phyloP scores from a whole-genome alignment of 1,140 invertebrate genomes.

The Ceratina australensis region DNA sequence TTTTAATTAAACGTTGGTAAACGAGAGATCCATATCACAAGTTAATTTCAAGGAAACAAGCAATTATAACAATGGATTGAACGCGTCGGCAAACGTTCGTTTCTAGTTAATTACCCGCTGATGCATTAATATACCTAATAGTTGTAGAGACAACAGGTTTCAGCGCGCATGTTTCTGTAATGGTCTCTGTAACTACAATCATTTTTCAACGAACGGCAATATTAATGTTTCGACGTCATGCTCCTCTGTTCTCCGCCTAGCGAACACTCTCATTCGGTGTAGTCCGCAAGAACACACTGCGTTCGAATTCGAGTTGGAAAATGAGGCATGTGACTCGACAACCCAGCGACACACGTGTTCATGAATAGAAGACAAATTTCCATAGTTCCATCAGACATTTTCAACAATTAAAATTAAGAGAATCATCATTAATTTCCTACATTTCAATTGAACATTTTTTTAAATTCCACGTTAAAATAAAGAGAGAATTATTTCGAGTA shows the following conservation, averaged over 20 bases:
- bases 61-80: not conserved
- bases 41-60: not conserved
- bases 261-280: not conserved
- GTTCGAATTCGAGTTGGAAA: slow-evolving; percentile 13
- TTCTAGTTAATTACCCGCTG: not conserved
- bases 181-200: not conserved
- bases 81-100: not conserved
- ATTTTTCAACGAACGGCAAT: slow-evolving; percentile 13
- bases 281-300: not conserved
- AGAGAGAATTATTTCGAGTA: no score
- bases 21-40: not conserved
- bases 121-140: no score
- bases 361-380: slow-evolving; percentile 38
- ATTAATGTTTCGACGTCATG: no score
- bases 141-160: not conserved
- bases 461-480: no score
- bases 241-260: not conserved
- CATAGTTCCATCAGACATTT: no score
- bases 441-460: no score
- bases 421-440: no score
- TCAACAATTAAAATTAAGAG: no score
- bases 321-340: slow-evolving; percentile 45
- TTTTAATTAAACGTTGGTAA: not conserved
- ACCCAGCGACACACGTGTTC: slow-evolving; percentile 15
- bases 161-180: not conserved